phyloP scores from a whole-genome alignment of 2,113 vertebrate genomes.

The Geothlypis trichas region DNA sequence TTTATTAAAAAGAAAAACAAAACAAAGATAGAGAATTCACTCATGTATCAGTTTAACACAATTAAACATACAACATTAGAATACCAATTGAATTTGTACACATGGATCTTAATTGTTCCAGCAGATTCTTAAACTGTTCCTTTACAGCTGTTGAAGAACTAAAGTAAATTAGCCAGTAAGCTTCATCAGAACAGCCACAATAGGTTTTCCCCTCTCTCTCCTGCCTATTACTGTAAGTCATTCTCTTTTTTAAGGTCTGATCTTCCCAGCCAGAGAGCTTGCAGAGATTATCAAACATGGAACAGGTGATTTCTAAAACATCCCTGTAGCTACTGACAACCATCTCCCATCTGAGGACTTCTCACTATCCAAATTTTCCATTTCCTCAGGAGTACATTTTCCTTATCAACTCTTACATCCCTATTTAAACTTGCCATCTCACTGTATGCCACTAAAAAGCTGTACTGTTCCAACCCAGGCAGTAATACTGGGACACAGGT shows the following conservation, averaged over 20 bases:
- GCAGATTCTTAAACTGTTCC: background rate
- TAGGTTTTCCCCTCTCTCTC: background rate
- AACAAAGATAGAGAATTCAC: background rate
- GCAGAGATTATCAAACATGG: background rate
- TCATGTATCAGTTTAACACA: background rate
- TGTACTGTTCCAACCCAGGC: background rate
- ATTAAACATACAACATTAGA: background rate
- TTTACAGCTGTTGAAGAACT: background rate
- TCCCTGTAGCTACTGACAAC: background rate
- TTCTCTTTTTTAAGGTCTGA: background rate
- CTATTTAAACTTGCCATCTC: background rate
- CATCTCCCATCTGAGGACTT: background rate
- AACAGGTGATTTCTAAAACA: constrained; percentile 9
- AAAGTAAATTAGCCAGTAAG: background rate
- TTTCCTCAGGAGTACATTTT: constrained; percentile 7
- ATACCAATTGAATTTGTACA: background rate
- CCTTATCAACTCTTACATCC: background rate
- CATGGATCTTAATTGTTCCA: background rate
- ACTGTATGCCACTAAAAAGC: background rate
- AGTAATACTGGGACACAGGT: background rate
- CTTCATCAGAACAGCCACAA: background rate
- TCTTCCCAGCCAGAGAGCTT: background rate
- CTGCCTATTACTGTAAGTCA: background rate
- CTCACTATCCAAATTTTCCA: background rate
- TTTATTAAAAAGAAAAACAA: background rate